Evolutionary conservation across 2,888 invertebrate genomes (phyloP).

Genomic region (Rotaria sp.): DNA sequence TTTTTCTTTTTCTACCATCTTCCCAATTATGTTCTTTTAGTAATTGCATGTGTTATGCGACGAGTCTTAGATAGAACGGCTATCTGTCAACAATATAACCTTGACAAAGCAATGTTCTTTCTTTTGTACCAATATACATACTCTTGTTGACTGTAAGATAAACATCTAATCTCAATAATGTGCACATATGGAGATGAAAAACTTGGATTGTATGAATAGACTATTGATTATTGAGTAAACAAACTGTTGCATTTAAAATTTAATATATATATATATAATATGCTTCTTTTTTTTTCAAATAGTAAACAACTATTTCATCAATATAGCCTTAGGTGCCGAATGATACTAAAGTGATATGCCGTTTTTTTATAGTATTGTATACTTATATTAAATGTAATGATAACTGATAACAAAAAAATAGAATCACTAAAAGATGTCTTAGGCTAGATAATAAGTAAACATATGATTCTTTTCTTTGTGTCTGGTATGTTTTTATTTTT

Average conservation of each 20-base stretch:
- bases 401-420: not conserved
- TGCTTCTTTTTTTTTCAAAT: not conserved
- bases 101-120: not conserved
- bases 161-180: constrained; percentile 3
- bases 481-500: not conserved
- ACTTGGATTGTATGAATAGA: not conserved
- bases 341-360: not conserved
- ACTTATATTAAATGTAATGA: not conserved
- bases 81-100: not conserved
- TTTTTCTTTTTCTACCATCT: not conserved
- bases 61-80: not conserved
- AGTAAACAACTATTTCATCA: not conserved
- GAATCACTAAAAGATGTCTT: not conserved
- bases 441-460: not conserved
- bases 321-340: not conserved
- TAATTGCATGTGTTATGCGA: not conserved
- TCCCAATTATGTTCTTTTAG: not conserved
- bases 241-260: not conserved
- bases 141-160: not conserved
- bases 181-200: not conserved
- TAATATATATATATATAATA: not conserved
- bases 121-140: not conserved
- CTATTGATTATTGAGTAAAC: not conserved
- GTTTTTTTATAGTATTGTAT: not conserved
- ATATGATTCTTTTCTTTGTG: not conserved